Percentiles rank a stretch among this genome's conserved stretches.
Conservation (phyloP, 2,888 invertebrate species). For the Nomada flava region DNA sequence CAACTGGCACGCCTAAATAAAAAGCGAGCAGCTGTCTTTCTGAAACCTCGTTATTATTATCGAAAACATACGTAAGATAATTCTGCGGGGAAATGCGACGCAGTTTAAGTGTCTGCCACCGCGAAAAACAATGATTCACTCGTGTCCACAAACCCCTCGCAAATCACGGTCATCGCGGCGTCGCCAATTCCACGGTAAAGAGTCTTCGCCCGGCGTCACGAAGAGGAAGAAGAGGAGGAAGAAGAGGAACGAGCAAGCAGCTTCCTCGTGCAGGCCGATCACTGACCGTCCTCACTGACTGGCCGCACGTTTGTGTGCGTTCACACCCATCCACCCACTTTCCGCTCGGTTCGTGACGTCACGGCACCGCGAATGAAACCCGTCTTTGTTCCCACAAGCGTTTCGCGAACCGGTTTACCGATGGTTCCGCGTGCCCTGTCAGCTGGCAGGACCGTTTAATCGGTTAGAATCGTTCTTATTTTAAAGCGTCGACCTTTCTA, state of each 20-base stretch:
- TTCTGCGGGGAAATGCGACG: neutral
- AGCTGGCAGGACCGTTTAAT: slow-evolving; percentile 77
- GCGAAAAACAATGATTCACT: neutral
- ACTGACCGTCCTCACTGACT: slow-evolving; percentile 78
- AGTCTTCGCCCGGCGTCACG: slow-evolving; percentile 19
- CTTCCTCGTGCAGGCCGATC: slow-evolving; percentile 60
- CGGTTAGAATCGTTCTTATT: slow-evolving; percentile 50
- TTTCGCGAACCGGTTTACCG: slow-evolving; percentile 80
- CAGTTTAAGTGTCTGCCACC: neutral
- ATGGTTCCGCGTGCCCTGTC: slow-evolving; percentile 77
- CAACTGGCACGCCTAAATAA: too few species aligned
- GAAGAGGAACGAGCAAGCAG: slow-evolving; percentile 6
- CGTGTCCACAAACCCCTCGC: neutral
- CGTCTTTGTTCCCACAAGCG: slow-evolving; percentile 82
- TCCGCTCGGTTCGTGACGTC: slow-evolving; percentile 77
- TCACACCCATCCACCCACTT: slow-evolving; percentile 72
- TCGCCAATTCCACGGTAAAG: neutral
- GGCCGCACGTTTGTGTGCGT: slow-evolving; percentile 39
- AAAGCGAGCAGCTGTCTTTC: too few species aligned
- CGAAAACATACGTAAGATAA: too few species aligned
- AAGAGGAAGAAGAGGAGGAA: neutral
- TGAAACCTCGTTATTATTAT: too few species aligned
- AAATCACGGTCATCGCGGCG: neutral
- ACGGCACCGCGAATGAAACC: slow-evolving; percentile 76
- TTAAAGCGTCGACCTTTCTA: slow-evolving; percentile 48